Percentiles rank a stretch among this genome's conserved stretches.
Evolutionary conservation across 2,888 invertebrate species (phyloP).

Genomic region (Tipula vernalis): DNA sequence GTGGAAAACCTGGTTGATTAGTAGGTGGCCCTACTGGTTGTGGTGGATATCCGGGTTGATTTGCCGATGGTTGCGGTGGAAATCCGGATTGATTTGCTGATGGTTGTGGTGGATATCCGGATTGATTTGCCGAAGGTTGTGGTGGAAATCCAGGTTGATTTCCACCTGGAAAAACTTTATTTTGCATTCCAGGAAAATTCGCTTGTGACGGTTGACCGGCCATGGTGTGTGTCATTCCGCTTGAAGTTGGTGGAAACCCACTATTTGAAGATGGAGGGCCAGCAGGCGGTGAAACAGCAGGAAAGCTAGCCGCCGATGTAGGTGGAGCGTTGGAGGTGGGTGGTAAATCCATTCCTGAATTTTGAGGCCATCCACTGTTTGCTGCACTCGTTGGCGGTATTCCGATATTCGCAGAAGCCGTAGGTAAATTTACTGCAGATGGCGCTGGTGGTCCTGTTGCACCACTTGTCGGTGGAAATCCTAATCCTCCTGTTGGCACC

Average conservation of each 20-base stretch:
- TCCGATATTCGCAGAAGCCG: background rate
- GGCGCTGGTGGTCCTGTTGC: background rate
- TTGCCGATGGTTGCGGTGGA: slow-evolving; percentile 13
- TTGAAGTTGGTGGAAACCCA: background rate
- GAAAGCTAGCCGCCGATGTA: background rate
- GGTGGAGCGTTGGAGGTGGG: background rate
- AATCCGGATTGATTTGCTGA: background rate
- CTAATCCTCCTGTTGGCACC: background rate
- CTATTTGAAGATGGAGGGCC: background rate
- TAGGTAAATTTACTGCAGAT: background rate
- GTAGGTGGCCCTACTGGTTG: slow-evolving; percentile 10
- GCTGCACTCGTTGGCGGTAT: background rate
- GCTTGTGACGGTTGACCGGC: slow-evolving; percentile 13
- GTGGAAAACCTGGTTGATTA: slow-evolving; percentile 13
- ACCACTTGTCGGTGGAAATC: background rate
- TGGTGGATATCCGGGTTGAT: slow-evolving; percentile 12
- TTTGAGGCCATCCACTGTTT: background rate
- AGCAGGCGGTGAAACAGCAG: background rate
- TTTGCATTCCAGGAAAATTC: background rate
- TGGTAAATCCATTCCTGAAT: background rate
- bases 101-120: slow-evolving; percentile 12
- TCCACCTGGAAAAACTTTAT: background rate
- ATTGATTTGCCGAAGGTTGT: background rate
- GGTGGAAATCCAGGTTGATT: slow-evolving; percentile 12
- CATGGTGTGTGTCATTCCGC: background rate